Percentiles rank a stretch among this genome's conserved stretches.
These are phyloP conservation scores for Watsonalla binaria DNA, from an alignment of 2,888 invertebrate species.

Conservation along the genomic window DNA sequence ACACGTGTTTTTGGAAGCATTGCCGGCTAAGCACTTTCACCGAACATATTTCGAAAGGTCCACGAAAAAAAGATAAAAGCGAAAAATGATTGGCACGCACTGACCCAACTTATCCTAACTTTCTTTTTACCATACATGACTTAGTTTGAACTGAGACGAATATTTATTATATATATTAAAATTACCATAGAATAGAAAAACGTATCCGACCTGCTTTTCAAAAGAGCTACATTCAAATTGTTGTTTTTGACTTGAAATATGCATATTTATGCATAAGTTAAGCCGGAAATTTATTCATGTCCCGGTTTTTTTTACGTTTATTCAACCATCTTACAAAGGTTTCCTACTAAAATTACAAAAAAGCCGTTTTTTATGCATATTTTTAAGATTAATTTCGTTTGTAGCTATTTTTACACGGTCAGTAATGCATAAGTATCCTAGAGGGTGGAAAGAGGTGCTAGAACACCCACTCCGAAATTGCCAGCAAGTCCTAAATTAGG, in stretches of 20 bases:
- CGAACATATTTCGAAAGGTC: not conserved
- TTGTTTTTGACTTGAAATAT: not conserved
- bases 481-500: too few species aligned
- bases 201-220: not conserved
- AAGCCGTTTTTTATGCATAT: too few species aligned
- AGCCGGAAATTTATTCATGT: not conserved
- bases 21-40: not conserved
- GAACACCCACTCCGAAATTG: too few species aligned
- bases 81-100: not conserved
- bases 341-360: too few species aligned
- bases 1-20: not conserved
- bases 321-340: too few species aligned
- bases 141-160: not conserved
- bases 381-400: too few species aligned
- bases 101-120: not conserved
- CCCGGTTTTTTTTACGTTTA: too few species aligned
- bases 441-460: too few species aligned
- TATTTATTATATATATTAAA: not conserved
- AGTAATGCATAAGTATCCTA: too few species aligned
- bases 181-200: not conserved
- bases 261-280: not conserved
- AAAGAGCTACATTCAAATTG: not conserved
- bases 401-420: too few species aligned
- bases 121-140: not conserved
- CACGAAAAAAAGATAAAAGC: not conserved